Percentiles rank a stretch among this genome's conserved stretches.
These are phyloP conservation scores for Adoxophyes honmai DNA, from an alignment of 1,140 invertebrate species.

Conservation along the genomic window DNA sequence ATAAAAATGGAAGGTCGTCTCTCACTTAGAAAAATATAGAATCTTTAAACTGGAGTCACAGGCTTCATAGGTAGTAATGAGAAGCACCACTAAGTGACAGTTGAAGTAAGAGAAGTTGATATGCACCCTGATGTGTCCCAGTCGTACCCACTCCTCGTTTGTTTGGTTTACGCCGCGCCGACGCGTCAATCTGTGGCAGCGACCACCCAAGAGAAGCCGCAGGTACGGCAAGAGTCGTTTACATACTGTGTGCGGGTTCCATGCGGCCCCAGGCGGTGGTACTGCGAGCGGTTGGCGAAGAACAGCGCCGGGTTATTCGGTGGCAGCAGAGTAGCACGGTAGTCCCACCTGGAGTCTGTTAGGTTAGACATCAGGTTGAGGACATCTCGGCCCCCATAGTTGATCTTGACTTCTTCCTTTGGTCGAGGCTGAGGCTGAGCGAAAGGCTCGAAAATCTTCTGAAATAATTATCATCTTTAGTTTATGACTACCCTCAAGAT, in stretches of 20 bases:
- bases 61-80: constrained; percentile 22
- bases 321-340: constrained; percentile 64
- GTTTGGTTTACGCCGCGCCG: constrained; percentile 53
- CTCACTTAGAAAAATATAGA: constrained; percentile 29
- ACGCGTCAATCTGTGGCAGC: constrained; percentile 63
- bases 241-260: constrained; percentile 70
- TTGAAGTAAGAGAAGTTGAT: constrained; percentile 38
- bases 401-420: constrained; percentile 57
- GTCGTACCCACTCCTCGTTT: constrained; percentile 50
- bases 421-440: constrained; percentile 65
- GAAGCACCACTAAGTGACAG: constrained; percentile 43
- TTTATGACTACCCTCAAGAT: neutral
- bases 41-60: constrained; percentile 23
- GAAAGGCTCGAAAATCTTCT: constrained; percentile 68
- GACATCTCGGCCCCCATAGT: constrained; percentile 64
- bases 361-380: constrained; percentile 70
- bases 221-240: constrained; percentile 64
- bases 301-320: constrained; percentile 71
- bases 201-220: constrained; percentile 67
- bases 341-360: constrained; percentile 63
- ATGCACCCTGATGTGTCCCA: constrained; percentile 68
- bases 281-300: constrained; percentile 74
- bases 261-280: constrained; percentile 69
- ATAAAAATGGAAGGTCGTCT: constrained; percentile 40
- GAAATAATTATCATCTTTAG: constrained; percentile 41